phyloP scores from a whole-genome alignment of 2,888 invertebrate species.

The Neoascia interrupta region DNA sequence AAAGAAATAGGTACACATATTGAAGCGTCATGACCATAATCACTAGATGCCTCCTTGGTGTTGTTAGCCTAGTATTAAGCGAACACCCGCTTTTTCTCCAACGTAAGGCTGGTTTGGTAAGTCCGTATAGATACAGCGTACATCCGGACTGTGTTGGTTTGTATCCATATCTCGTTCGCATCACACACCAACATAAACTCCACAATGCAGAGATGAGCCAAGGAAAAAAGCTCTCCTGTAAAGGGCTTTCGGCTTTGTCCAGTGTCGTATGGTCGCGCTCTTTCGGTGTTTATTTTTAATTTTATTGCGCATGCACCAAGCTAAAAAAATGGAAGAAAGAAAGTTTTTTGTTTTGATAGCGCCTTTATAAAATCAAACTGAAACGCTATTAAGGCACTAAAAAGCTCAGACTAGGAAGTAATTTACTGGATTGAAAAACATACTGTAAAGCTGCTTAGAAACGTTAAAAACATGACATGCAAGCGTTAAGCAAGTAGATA shows the following conservation, averaged over 20 bases:
- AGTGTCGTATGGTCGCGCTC: slow-evolving; percentile 11
- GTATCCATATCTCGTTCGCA: slow-evolving; percentile 37
- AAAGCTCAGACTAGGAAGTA: slow-evolving; percentile 17
- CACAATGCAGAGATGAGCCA: neutral
- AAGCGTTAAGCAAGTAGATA: too few species aligned
- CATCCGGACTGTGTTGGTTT: slow-evolving; percentile 37
- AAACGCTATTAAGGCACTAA: slow-evolving; percentile 17
- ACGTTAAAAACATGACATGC: neutral
- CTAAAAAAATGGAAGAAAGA: slow-evolving; percentile 59
- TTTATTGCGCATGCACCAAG: slow-evolving; percentile 44
- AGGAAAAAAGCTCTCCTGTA: slow-evolving; percentile 29
- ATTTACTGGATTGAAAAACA: slow-evolving; percentile 13
- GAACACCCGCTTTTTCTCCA: neutral
- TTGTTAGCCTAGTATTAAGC: slow-evolving; percentile 2
- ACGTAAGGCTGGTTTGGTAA: neutral
- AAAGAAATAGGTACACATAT: too few species aligned
- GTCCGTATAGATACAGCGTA: too few species aligned
- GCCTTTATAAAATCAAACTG: slow-evolving; percentile 55
- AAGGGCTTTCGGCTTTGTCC: slow-evolving; percentile 45
- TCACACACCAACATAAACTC: slow-evolving; percentile 27
- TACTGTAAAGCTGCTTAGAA: slow-evolving; percentile 8
- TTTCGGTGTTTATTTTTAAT: neutral
- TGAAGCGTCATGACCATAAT: slow-evolving; percentile 53
- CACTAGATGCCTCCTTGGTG: slow-evolving; percentile 24
- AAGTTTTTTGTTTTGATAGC: slow-evolving; percentile 68